Conservation (phyloP, 2,888 invertebrate genomes). For the Temnothorax unifasciatus region DNA sequence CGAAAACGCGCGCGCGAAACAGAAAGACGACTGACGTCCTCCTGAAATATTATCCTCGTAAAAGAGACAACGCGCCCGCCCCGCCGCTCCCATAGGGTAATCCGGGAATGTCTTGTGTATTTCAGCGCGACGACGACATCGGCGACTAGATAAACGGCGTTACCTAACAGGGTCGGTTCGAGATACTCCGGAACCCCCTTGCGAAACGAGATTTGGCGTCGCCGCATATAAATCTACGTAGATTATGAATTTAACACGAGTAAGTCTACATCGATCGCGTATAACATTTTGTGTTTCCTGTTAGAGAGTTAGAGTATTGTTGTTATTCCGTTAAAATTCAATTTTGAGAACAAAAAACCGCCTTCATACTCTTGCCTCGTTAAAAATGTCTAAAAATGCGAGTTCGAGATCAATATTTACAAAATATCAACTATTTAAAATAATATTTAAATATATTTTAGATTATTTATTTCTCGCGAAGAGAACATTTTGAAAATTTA, state of each 20-base stretch:
- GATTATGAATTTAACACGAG: conserved; percentile 25
- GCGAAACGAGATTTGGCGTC: neutral
- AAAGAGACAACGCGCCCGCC: conserved; percentile 66
- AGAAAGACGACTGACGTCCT: conserved; percentile 65
- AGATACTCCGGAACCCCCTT: neutral
- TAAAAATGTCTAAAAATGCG: neutral
- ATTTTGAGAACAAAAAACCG: neutral
- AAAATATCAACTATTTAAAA: neutral
- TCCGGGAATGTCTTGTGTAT: conserved; percentile 70
- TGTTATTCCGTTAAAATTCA: neutral
- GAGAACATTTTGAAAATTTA: neutral
- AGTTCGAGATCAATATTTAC: neutral
- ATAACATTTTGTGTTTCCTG: neutral
- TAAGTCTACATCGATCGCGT: neutral
- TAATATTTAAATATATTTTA: neutral
- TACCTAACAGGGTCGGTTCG: conserved; percentile 47
- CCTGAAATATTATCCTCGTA: conserved; percentile 73
- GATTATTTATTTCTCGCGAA: neutral
- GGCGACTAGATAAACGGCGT: conserved; percentile 51
- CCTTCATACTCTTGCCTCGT: neutral
- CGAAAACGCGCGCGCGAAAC: conserved; percentile 48
- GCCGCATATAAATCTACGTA: conserved; percentile 24
- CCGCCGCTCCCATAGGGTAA: conserved; percentile 62
- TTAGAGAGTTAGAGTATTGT: neutral
- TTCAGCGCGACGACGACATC: conserved; percentile 58